Conservation (phyloP, 2,797 vertebrate species). For the Lagocephalus sceleratus region DNA sequence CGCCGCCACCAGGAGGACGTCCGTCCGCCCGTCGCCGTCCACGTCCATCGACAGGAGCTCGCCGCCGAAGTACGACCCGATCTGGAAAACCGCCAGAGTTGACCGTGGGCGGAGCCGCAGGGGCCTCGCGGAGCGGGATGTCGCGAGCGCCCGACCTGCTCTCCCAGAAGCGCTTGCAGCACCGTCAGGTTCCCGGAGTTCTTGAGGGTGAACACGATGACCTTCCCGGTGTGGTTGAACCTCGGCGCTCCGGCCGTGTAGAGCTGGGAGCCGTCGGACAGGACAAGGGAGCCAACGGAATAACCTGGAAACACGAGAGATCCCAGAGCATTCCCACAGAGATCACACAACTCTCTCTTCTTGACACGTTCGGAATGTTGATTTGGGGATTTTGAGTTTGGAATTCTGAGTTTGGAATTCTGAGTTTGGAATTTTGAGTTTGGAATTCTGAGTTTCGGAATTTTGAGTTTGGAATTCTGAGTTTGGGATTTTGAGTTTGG, state of each 20-base stretch:
- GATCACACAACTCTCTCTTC: too few species aligned
- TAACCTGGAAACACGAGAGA: constrained; percentile 78
- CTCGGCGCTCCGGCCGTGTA: constrained; percentile 90
- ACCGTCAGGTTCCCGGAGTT: constrained; percentile 85
- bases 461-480: too few species aligned
- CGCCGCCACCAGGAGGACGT: constrained; percentile 86
- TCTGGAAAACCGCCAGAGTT: constrained; percentile 67
- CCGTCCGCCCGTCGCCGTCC: constrained; percentile 77
- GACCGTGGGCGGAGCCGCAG: too few species aligned
- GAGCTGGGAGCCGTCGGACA: constrained; percentile 72
- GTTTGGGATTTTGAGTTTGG: too few species aligned
- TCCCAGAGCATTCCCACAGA: too few species aligned
- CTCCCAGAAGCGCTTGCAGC: constrained; percentile 84
- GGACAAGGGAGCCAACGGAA: constrained; percentile 85
- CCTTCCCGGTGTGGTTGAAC: constrained; percentile 97
- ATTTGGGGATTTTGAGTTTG: too few species aligned
- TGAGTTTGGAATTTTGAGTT: too few species aligned
- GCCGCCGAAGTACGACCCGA: constrained; percentile 93
- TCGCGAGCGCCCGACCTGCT: constrained; percentile 84
- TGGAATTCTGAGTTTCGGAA: too few species aligned
- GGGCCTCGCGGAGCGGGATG: too few species aligned
- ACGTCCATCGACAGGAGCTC: constrained; percentile 84
- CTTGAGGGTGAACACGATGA: constrained; percentile 89
- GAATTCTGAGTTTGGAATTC: too few species aligned
- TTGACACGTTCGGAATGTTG: too few species aligned